A percentile compares a stretch with the other conserved stretches of the same genome.
Evolutionary conservation across 1,140 invertebrate species (phyloP).

Genomic region (Hylaeus anthracinus): DNA sequence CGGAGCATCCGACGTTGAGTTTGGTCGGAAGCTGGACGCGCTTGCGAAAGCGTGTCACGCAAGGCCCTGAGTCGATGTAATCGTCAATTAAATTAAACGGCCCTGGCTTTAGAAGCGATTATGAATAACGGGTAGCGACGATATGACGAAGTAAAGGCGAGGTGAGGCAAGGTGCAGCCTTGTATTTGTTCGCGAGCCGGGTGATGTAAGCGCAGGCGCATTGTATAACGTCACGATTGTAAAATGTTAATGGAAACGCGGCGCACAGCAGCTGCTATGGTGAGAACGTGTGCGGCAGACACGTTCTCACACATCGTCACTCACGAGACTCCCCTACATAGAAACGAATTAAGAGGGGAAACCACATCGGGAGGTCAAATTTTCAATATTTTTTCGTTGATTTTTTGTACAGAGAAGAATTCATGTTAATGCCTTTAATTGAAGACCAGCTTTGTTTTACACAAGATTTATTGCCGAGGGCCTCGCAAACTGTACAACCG

Average conservation of each 20-base stretch:
- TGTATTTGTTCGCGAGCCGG: conserved; percentile 65
- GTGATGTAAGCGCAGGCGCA: conserved; percentile 62
- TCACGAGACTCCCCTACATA: too few relatives aligned
- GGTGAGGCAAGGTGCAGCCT: conserved; percentile 63
- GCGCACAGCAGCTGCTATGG: conserved; percentile 27
- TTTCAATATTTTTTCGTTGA: too few relatives aligned
- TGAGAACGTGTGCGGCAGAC: conserved; percentile 4
- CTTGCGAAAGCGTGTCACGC: conserved; percentile 50
- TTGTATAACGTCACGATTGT: conserved; percentile 70
- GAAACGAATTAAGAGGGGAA: too few relatives aligned
- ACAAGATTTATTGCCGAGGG: too few relatives aligned
- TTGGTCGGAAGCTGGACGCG: neutral
- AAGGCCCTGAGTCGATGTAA: conserved; percentile 46
- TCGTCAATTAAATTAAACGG: conserved; percentile 70
- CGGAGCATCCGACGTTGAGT: neutral
- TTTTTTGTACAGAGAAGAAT: too few relatives aligned
- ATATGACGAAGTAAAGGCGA: conserved; percentile 38
- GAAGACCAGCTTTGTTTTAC: too few relatives aligned
- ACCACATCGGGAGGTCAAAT: too few relatives aligned
- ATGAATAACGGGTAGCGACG: conserved; percentile 63
- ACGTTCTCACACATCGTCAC: neutral
- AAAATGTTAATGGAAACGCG: conserved; percentile 69
- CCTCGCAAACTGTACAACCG: too few relatives aligned
- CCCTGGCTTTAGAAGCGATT: conserved; percentile 62
- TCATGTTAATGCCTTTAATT: too few relatives aligned